Conservation (phyloP, 1,140 invertebrate genomes). For the Habropoda laboriosa region DNA sequence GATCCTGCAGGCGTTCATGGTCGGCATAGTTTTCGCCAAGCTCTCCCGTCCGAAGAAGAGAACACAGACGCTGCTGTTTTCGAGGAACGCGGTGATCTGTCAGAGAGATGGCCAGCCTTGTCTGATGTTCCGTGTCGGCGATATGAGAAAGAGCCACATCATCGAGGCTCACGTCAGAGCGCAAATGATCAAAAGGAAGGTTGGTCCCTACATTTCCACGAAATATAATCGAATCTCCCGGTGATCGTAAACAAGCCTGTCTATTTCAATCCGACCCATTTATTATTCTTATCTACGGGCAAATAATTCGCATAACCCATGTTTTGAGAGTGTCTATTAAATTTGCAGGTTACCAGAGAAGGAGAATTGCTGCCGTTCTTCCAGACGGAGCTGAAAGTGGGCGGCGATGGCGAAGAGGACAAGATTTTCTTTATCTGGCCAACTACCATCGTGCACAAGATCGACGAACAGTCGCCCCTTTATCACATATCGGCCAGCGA, state of each 20-base stretch:
- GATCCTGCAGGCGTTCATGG: conserved; percentile 92
- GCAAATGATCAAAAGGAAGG: conserved; percentile 88
- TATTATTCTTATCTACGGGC: neutral
- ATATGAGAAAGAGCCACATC: conserved; percentile 99
- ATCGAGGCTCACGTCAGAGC: conserved; percentile 96
- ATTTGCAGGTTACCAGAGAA: conserved; percentile 92
- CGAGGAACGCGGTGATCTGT: conserved; percentile 95
- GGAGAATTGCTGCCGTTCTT: conserved; percentile 92
- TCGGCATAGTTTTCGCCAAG: conserved; percentile 97
- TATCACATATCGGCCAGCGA: conserved; percentile 94
- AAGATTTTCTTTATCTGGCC: conserved; percentile 98
- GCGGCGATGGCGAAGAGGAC: conserved; percentile 92
- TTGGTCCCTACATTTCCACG: neutral
- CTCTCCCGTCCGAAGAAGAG: conserved; percentile 98
- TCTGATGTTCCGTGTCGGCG: conserved; percentile 97
- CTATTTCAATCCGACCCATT: no score
- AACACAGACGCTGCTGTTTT: conserved; percentile 97
- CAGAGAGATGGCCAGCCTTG: conserved; percentile 94
- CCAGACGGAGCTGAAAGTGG: conserved; percentile 91
- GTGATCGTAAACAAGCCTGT: no score
- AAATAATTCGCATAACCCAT: neutral
- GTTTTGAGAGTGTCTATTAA: neutral
- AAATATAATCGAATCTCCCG: no score
- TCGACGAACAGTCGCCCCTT: conserved; percentile 92
- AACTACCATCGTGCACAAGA: conserved; percentile 91